Base-by-base conservation (phyloP, 2,113 vertebrate species). In the Glaucidium brasilianum region DNA sequence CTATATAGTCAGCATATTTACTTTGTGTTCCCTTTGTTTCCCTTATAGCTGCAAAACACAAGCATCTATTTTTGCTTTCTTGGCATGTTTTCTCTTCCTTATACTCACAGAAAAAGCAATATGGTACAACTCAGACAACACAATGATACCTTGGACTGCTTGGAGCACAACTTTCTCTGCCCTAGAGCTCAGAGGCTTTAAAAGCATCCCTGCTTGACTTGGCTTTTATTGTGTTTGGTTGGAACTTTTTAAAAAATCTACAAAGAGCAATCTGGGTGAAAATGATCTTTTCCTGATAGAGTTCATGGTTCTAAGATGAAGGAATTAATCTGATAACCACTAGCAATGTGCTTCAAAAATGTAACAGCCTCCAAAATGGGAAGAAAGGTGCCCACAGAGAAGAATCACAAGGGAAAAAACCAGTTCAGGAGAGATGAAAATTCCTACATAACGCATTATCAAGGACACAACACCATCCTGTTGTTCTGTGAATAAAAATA, bases 331-430 rank as follows among this genome's bases (percentile, higher is more conserved):
- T 32, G 19, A 49, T 26, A 12, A 43, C n/a, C 2, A 0, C 15
- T 55, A 32, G 20, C 10, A 62, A 13, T 49, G 34, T 47, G 35
- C 59, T 71, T 43, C 41, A 47, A 66, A 77, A 60, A 0, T 2
- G 1, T 18, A 69, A 41, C 20, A 89, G 63, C 27, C 26, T 74
- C 39, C 52, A 64, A 59, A 37, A 3, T 5, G 15, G 41, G 17
- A 78, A 27, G 10, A 45, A 39, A 78, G 37, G 19, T 59, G 13
- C 12, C 52, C 32, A 21, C 0, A 0, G 20, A 69, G 29, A 59
- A 83, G n/a, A 92, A 60, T 60, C 19, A 5, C 11, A 37, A 80
- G 18, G 34, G 8, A 1, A 35, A 75, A 78, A 82, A 82, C 3
- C 9, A 75, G 7, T 63, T 75, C n/a, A 63, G 19, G 21, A 83